phyloP scores from a whole-genome alignment of 1,140 invertebrate species.

The Drosophila albomicans region DNA sequence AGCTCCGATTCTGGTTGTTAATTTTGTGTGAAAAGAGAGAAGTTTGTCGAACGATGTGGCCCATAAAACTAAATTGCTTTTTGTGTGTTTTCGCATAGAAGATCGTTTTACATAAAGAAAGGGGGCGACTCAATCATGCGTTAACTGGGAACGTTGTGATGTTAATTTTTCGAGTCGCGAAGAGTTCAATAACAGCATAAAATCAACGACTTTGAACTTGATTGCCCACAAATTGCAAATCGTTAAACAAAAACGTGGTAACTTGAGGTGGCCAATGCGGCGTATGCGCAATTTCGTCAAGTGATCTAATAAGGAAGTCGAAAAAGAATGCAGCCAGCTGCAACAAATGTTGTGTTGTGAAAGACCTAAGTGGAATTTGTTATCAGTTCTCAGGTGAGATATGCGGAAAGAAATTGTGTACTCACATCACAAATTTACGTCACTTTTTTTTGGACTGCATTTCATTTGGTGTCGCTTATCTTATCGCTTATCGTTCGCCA shows the following conservation, averaged over 20 bases:
- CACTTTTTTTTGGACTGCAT: conserved; percentile 38
- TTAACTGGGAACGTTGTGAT: conserved; percentile 20
- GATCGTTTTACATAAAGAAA: conserved; percentile 61
- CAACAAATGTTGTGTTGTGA: conserved; percentile 59
- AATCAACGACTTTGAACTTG: conserved; percentile 65
- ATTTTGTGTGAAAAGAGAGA: conserved; percentile 14
- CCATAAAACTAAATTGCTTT: conserved; percentile 45
- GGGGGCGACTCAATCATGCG: conserved; percentile 51
- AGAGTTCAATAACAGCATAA: conserved; percentile 59
- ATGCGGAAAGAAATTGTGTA: conserved; percentile 53
- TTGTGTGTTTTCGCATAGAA: conserved; percentile 48
- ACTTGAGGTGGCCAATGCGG: background rate
- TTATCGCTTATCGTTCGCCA: conserved; percentile 40
- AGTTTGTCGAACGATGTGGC: conserved; percentile 25
- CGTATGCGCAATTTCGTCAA: background rate
- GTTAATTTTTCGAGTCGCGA: background rate
- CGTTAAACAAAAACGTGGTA: conserved; percentile 4
- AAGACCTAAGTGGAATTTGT: conserved; percentile 40
- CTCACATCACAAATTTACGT: conserved; percentile 53
- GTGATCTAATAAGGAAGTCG: conserved; percentile 11
- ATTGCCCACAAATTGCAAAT: conserved; percentile 3
- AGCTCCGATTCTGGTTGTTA: conserved; percentile 20
- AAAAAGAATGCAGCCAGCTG: conserved; percentile 12
- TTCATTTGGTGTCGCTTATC: conserved; percentile 44
- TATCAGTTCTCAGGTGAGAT: conserved; percentile 38